phyloP scores from a whole-genome alignment of 2,113 vertebrate species.

The Spea multiplicata region DNA sequence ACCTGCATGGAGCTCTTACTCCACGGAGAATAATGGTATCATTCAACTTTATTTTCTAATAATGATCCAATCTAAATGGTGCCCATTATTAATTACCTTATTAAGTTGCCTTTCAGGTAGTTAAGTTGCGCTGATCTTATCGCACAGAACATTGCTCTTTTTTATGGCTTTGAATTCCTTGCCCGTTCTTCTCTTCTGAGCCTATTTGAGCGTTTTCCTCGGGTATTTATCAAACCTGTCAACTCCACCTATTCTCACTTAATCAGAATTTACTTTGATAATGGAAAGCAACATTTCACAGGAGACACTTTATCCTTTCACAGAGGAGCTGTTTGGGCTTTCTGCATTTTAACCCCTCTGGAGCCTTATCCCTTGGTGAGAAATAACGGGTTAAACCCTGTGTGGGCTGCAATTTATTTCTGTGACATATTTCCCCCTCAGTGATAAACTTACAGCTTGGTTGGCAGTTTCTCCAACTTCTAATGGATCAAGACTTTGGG shows the following conservation, averaged over 20 bases:
- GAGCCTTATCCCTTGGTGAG: not conserved
- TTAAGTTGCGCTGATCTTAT: constrained; percentile 47
- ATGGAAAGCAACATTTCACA: constrained; percentile 17
- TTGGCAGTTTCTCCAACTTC: too few species aligned
- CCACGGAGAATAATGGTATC: constrained; percentile 40
- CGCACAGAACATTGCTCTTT: constrained; percentile 48
- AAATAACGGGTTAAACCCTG: too few species aligned
- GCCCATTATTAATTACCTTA: constrained; percentile 47
- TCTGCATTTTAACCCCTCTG: not conserved
- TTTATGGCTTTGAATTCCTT: constrained; percentile 34
- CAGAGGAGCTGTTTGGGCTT: not conserved
- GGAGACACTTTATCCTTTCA: constrained; percentile 22
- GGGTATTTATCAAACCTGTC: constrained; percentile 46
- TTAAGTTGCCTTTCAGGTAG: constrained; percentile 45
- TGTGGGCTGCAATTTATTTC: too few species aligned
- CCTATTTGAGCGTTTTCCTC: constrained; percentile 31
- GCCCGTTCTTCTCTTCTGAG: constrained; percentile 5
- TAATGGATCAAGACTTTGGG: too few species aligned
- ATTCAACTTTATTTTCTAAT: constrained; percentile 46
- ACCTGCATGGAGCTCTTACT: not conserved
- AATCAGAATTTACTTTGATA: constrained; percentile 45
- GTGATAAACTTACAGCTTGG: too few species aligned
- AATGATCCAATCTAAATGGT: constrained; percentile 42
- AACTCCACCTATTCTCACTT: constrained; percentile 41
- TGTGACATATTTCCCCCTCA: too few species aligned